These are phyloP conservation scores for Rhagonycha lutea DNA, from an alignment of 2,888 invertebrate species.

Conservation along the genomic window DNA sequence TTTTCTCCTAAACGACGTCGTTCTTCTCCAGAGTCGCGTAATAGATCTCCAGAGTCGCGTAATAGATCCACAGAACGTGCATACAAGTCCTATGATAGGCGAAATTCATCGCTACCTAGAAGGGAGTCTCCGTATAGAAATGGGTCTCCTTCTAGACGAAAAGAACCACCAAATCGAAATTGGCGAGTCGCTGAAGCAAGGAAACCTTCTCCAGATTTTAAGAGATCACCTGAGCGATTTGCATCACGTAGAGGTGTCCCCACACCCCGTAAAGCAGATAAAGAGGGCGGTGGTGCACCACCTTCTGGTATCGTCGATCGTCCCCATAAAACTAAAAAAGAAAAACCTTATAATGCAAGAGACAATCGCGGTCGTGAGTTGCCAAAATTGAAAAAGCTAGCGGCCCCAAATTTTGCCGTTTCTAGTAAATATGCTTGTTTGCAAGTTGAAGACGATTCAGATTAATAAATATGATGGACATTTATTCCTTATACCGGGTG, in stretches of 20 bases:
- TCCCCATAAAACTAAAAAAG: constrained; percentile 15
- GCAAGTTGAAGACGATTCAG: constrained; percentile 62
- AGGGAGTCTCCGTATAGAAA: constrained; percentile 12
- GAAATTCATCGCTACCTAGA: constrained; percentile 22
- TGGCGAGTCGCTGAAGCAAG: constrained; percentile 15
- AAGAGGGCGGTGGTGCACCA: constrained; percentile 17
- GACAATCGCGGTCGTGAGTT: too few relatives aligned
- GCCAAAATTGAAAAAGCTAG: too few relatives aligned
- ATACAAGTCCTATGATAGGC: constrained; percentile 2
- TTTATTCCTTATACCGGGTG: constrained; percentile 36
- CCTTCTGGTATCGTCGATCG: constrained; percentile 7
- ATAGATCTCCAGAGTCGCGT: constrained; percentile 23
- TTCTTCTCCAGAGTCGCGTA: constrained; percentile 25
- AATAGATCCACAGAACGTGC: constrained; percentile 19
- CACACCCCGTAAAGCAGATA: constrained; percentile 24
- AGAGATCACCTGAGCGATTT: constrained; percentile 10
- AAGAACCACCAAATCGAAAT: constrained; percentile 19
- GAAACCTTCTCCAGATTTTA: background rate
- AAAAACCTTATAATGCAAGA: constrained; percentile 11
- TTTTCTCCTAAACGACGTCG: too few relatives aligned
- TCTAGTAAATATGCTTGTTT: constrained; percentile 72
- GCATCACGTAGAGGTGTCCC: constrained; percentile 24
- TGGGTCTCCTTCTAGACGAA: constrained; percentile 9
- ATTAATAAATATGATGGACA: constrained; percentile 29
- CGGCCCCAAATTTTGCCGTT: too few relatives aligned